Conservation (phyloP, 2,888 invertebrate genomes). For the Nysson spinosus region DNA sequence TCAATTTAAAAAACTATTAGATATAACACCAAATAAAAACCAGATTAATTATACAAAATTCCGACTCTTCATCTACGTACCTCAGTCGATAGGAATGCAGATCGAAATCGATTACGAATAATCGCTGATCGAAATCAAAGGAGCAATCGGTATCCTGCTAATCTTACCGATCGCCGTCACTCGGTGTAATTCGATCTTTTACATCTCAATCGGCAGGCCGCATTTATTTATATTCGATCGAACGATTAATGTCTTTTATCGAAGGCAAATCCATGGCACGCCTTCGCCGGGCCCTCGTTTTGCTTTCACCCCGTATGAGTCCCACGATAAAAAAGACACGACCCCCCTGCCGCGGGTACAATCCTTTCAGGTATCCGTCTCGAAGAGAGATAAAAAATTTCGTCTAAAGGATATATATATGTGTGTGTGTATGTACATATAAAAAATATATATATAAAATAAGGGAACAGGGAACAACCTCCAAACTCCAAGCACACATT, state of each 20-base stretch:
- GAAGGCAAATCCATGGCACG: slow-evolving; percentile 3
- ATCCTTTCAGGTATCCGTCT: slow-evolving; percentile 5
- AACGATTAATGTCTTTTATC: slow-evolving; percentile 6
- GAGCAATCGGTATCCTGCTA: background rate
- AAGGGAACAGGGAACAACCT: slow-evolving; percentile 1
- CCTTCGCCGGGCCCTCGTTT: slow-evolving; percentile 5
- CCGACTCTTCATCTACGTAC: background rate
- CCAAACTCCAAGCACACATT: too few relatives aligned
- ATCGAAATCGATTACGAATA: slow-evolving; percentile 8
- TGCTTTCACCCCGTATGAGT: background rate
- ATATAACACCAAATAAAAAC: too few relatives aligned
- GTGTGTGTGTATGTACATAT: too few relatives aligned
- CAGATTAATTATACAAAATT: too few relatives aligned
- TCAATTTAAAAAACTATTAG: too few relatives aligned
- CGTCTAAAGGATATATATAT: too few relatives aligned
- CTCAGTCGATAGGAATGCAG: slow-evolving; percentile 4
- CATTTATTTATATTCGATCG: slow-evolving; percentile 1
- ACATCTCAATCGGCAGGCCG: slow-evolving; percentile 9
- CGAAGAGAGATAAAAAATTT: too few relatives aligned
- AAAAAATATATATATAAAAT: background rate
- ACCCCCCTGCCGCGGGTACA: background rate
- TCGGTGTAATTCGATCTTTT: background rate
- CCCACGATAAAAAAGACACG: background rate
- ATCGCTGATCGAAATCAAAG: slow-evolving; percentile 7
- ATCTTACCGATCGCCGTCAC: background rate